Evolutionary conservation across 2,888 invertebrate genomes (phyloP), one percentile per base, ranked within the genome.

Genomic region (Dasypogon diadema): DNA sequence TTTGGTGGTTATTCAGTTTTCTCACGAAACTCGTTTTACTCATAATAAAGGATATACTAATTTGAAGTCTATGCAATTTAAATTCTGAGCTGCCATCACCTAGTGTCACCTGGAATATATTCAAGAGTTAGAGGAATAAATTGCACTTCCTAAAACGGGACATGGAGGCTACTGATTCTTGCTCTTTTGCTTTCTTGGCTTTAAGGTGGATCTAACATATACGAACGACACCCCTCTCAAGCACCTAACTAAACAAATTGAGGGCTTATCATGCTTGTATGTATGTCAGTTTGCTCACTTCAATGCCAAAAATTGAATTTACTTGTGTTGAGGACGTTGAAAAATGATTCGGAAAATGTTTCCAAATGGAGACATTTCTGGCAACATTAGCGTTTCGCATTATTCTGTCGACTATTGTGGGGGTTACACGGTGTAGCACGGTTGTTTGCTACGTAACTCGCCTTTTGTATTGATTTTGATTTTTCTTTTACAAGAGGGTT

Each of bases 271-370:
- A 26, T 60, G 12, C 60, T 60, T 34, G 60, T 60, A 60, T 37
- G 30, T 21, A 60, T 37, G 30, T 21, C 37, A 10, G 60, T 34
- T 30, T 10, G 34, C 18, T 18, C 34, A 18, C 60, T 16, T 34
- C 60, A 34, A 60, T 34, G 34, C 34, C 34, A 60, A 60, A 30
- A 60, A 60, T 60, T 60, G 60, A 60, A 60, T 60, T 60, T 60
- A 14, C 37, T 18, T 60, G 60, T 60, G 34, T 8, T 4, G 21
- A 18, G 37, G 60, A 60, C 30, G 12, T 60, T 60, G 60, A 60
- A 60, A 60, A 60, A 60, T 60, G 60, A 60, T 37, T 60, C 60
- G 60, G 34, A 60, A 60, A 60, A 60, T 60, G 30, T 21, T 34
- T 21, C 26, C 34, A 60, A 60, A 60, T 60, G 30, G 60, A 60